Percentiles rank a stretch among this genome's conserved stretches.
Conservation (phyloP, 1,140 invertebrate genomes). For the Leptinotarsa texana region DNA sequence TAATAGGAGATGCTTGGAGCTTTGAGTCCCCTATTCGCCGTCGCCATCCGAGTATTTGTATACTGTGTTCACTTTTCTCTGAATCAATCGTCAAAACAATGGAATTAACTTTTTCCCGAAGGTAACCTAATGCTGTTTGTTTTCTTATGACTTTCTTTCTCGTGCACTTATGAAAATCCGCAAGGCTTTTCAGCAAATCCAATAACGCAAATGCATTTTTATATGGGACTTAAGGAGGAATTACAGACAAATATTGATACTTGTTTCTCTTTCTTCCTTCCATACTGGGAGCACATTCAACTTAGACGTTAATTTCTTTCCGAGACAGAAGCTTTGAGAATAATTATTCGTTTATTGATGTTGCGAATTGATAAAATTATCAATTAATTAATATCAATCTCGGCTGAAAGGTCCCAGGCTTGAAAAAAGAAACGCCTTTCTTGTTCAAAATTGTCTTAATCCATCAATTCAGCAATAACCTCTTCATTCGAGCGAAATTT, state of each 20-base stretch:
- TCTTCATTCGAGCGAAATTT: too few relatives aligned
- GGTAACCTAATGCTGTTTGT: conserved; percentile 21
- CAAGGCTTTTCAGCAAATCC: not conserved
- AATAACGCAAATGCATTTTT: not conserved
- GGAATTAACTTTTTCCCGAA: conserved; percentile 21
- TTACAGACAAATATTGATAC: not conserved
- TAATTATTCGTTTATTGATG: too few relatives aligned
- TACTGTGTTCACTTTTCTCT: conserved; percentile 38
- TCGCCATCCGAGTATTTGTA: conserved; percentile 38
- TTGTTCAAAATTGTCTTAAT: too few relatives aligned
- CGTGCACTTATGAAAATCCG: conserved; percentile 15
- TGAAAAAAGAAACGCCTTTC: too few relatives aligned
- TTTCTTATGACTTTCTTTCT: conserved; percentile 7
- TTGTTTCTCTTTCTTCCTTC: not conserved
- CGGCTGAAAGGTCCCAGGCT: too few relatives aligned
- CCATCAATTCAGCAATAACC: too few relatives aligned
- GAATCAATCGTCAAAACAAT: conserved; percentile 41
- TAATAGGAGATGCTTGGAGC: conserved; percentile 53
- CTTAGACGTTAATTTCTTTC: too few relatives aligned
- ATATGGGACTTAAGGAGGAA: not conserved
- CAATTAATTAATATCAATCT: too few relatives aligned
- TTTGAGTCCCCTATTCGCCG: conserved; percentile 12
- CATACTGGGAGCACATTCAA: too few relatives aligned
- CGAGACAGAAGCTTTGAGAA: too few relatives aligned
- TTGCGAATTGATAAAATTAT: too few relatives aligned